Evolutionary conservation across 2,797 vertebrate species (phyloP).

Genomic region (Enteromius argenteus): DNA sequence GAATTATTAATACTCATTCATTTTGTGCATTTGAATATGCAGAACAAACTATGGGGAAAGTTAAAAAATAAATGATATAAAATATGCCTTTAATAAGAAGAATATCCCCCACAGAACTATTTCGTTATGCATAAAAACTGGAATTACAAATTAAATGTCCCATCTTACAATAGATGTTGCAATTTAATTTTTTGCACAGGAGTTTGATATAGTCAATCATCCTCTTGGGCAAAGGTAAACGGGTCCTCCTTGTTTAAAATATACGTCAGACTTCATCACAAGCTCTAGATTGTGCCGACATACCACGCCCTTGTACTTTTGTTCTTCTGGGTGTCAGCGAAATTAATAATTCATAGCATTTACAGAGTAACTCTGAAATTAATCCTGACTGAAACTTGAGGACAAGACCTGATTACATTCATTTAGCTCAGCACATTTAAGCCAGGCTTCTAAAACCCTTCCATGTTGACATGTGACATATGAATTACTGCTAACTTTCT

Average conservation of each 20-base stretch:
- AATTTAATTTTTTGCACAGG: conserved; percentile 27
- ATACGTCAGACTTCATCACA: neutral
- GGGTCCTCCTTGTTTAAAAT: conserved; percentile 11
- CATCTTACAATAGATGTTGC: neutral
- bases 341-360: conserved; percentile 49
- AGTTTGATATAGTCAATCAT: conserved; percentile 7
- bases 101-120: neutral
- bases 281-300: conserved; percentile 20
- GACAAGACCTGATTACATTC: conserved; percentile 31
- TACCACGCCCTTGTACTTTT: conserved; percentile 36
- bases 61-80: conserved; percentile 6
- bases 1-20: conserved; percentile 2
- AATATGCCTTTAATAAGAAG: neutral
- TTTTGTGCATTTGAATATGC: conserved; percentile 16
- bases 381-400: conserved; percentile 38
- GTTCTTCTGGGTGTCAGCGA: conserved; percentile 42
- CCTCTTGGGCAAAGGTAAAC: conserved; percentile 40
- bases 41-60: conserved; percentile 13
- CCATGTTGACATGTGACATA: neutral
- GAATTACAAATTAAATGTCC: conserved; percentile 7
- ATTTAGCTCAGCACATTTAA: conserved; percentile 31
- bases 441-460: conserved; percentile 3
- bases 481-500: neutral
- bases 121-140: conserved; percentile 6
- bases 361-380: conserved; percentile 32